These are phyloP conservation scores for Thamnophis elegans DNA, from an alignment of 2,797 vertebrate genomes.

Conservation along the genomic window DNA sequence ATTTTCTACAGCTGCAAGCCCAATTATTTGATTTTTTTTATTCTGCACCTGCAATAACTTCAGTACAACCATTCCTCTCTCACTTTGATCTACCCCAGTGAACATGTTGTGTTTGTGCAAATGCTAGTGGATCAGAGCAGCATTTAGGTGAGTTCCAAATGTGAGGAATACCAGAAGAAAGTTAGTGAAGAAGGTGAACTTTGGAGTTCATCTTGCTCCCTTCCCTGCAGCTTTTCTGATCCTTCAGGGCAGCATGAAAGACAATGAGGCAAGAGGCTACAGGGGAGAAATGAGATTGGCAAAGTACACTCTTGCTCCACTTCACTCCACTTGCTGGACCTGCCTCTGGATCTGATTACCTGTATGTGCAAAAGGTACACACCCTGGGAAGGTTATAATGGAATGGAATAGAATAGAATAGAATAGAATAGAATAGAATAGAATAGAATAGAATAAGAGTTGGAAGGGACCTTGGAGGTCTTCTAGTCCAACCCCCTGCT, in stretches of 20 bases:
- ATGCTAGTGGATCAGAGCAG: background rate
- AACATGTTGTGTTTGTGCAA: background rate
- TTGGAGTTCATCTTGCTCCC: background rate
- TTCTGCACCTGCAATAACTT: background rate
- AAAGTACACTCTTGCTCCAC: background rate
- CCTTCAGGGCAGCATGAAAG: background rate
- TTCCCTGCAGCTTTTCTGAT: background rate
- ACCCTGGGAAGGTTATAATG: background rate
- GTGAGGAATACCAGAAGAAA: background rate
- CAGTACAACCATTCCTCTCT: background rate
- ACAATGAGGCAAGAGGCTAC: background rate
- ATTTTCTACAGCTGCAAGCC: background rate
- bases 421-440: too few relatives aligned
- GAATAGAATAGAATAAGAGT: too few relatives aligned
- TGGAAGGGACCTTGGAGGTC: too few relatives aligned
- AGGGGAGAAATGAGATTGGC: background rate
- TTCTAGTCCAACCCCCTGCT: too few relatives aligned
- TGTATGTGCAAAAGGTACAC: background rate
- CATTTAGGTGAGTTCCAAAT: background rate
- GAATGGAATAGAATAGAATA: fast-evolving
- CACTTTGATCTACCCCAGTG: background rate
- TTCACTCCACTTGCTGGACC: background rate
- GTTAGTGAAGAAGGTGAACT: background rate
- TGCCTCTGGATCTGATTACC: background rate
- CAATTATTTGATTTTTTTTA: background rate